phyloP scores from a whole-genome alignment of 2,113 vertebrate genomes.

The Ageneiosus marmoratus region DNA sequence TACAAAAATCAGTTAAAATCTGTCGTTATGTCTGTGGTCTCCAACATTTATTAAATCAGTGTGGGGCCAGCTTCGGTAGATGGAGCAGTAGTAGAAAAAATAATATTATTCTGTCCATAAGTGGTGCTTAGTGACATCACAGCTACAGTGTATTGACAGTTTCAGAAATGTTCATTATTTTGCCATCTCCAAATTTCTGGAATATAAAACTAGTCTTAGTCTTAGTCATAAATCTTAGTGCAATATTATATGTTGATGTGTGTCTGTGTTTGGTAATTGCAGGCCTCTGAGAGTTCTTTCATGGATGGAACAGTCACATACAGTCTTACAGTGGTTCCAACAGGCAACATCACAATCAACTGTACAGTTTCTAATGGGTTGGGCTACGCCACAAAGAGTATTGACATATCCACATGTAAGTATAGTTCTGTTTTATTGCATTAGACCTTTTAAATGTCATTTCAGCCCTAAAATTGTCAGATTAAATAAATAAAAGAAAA shows the following conservation, averaged over 20 bases:
- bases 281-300: slow-evolving; percentile 82
- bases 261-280: slow-evolving; percentile 36
- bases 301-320: slow-evolving; percentile 82
- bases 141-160: neutral
- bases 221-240: neutral
- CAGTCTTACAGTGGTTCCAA: slow-evolving; percentile 84
- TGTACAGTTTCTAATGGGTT: slow-evolving; percentile 88
- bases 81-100: neutral
- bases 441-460: neutral
- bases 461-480: neutral
- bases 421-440: slow-evolving; percentile 56
- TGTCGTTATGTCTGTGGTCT: no score
- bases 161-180: neutral
- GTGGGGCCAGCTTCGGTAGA: no score
- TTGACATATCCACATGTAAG: slow-evolving; percentile 92
- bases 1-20: no score
- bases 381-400: slow-evolving; percentile 76
- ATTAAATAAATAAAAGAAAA: neutral
- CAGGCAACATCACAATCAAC: slow-evolving; percentile 85
- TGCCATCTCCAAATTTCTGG: neutral
- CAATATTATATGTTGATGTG: neutral
- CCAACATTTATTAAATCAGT: no score
- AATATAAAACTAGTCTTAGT: neutral
- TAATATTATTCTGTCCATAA: slow-evolving; percentile 24
- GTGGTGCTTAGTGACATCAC: slow-evolving; percentile 22